Evolutionary conservation across 2,888 invertebrate genomes (phyloP), one percentile per base, ranked within the genome.

Genomic region (Cerastis rubricosa): DNA sequence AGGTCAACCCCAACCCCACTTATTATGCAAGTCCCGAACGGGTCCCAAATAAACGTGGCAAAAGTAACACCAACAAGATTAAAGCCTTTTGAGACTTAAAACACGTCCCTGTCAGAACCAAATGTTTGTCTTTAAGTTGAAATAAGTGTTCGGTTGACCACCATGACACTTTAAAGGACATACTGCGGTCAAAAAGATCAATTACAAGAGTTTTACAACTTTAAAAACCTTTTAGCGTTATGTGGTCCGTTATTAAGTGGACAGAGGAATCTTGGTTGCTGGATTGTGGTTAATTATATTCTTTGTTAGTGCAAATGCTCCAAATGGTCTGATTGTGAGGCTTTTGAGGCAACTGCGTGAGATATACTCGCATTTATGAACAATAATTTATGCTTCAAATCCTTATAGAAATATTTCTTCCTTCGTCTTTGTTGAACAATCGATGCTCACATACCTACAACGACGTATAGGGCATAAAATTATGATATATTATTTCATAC

Each of bases 401-500:
- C 79, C 63, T 14, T 74, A 70, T 67, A 74, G 51, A 49, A 64
- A 67, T 49, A 29, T 51, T 73, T 76, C 45, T 71, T 61, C 40
- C 29, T 63, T 71, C 49, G 73, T 59, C 74, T 85, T 69, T 54
- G 66, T 76, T 64, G 11, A 80, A 85, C 75, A 84, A 76, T 83
- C 54, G 73, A 65, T 76, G 61, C 66, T 43, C 45, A 63, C 71
- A 74, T 74, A 83, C 51, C 65, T 71, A 63, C 51, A 79, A 40
- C 45, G n/a, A 29, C 59, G 63, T 75, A 75, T 78, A 67, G 47
- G n/a, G 71, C 68, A 75, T 78, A 77, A 69, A 81, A 75, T 87
- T 79, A 87, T 87, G 86, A 86, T 78, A 88, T 81, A 88, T 83
- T 79, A 81, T 87, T 80, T 76, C 71, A 83, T 80, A 76, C 83